A percentile compares a stretch with the other conserved stretches of the same genome.
Evolutionary conservation across 92 coral and sea anemone species (phyloP).

Genomic region (Phenganax marumi): DNA sequence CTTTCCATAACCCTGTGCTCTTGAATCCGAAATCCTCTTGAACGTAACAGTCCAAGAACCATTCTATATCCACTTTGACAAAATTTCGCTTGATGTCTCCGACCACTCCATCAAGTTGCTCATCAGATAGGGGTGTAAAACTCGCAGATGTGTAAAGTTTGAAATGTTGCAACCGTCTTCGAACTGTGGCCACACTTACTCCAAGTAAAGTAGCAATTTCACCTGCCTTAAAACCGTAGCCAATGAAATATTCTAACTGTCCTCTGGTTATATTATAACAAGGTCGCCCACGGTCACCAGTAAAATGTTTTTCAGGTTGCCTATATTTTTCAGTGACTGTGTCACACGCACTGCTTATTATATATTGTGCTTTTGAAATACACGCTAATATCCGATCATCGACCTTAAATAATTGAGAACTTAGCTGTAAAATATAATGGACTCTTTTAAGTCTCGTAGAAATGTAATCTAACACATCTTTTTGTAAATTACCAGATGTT

Average conservation of each 20-base stretch:
- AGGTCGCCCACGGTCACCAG: conserved; percentile 30
- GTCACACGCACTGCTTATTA: conserved; percentile 4
- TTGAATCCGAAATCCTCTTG: conserved; percentile 33
- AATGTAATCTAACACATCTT: conserved; percentile 39
- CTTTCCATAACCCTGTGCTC: conserved; percentile 49
- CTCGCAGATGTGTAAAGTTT: conserved; percentile 10
- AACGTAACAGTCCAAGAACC: conserved; percentile 40
- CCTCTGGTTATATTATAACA: conserved; percentile 26
- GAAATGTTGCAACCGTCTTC: conserved; percentile 44
- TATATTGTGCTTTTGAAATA: conserved; percentile 40
- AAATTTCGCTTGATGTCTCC: conserved; percentile 37
- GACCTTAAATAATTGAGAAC: conserved; percentile 28
- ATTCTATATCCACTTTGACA: conserved; percentile 43
- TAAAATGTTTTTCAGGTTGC: conserved; percentile 42
- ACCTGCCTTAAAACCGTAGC: conserved; percentile 42
- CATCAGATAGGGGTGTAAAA: conserved; percentile 49
- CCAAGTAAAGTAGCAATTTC: conserved; percentile 40
- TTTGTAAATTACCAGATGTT: conserved; percentile 29
- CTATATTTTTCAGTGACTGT: background rate
- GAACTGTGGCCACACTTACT: conserved; percentile 47
- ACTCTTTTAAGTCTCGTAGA: conserved; percentile 42
- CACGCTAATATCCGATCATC: conserved; percentile 34
- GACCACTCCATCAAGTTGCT: conserved; percentile 50
- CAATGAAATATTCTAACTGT: conserved; percentile 38
- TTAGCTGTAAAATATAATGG: conserved; percentile 31